Evolutionary conservation across 2,797 vertebrate genomes (phyloP).

Genomic region (Euphonia xanthogaster): DNA sequence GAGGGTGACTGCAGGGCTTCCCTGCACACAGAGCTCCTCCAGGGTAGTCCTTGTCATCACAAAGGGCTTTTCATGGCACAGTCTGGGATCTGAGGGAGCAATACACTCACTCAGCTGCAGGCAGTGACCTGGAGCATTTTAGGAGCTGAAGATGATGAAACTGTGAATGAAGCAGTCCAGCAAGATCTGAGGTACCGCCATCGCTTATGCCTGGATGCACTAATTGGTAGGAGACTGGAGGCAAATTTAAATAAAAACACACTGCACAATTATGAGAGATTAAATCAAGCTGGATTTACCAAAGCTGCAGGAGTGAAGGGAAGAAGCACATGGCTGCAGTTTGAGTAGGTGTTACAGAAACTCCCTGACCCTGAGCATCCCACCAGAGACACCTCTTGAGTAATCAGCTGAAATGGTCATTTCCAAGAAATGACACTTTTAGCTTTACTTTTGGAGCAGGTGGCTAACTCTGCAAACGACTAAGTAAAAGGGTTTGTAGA

Average conservation of each 20-base stretch:
- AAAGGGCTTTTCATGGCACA: background rate
- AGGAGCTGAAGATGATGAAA: background rate
- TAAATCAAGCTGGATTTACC: background rate
- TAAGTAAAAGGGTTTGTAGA: background rate
- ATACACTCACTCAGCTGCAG: background rate
- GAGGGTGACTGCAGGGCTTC: background rate
- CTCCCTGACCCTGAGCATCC: background rate
- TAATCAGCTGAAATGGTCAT: background rate
- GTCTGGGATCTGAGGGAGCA: background rate
- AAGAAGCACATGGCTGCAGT: background rate
- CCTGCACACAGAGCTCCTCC: fast-evolving
- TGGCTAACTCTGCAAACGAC: background rate
- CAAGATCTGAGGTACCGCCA: background rate
- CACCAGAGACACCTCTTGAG: background rate
- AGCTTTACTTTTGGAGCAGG: background rate
- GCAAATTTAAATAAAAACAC: background rate
- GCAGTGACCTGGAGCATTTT: background rate
- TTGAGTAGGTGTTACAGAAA: background rate
- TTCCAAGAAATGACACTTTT: background rate
- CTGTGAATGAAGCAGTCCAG: background rate
- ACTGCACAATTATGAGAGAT: background rate
- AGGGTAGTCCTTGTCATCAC: background rate
- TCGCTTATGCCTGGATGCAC: background rate
- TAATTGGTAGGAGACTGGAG: constrained; percentile 4
- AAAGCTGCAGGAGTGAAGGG: background rate